Conservation (phyloP, 2,113 vertebrate genomes). For the Patagioenas fasciata region DNA sequence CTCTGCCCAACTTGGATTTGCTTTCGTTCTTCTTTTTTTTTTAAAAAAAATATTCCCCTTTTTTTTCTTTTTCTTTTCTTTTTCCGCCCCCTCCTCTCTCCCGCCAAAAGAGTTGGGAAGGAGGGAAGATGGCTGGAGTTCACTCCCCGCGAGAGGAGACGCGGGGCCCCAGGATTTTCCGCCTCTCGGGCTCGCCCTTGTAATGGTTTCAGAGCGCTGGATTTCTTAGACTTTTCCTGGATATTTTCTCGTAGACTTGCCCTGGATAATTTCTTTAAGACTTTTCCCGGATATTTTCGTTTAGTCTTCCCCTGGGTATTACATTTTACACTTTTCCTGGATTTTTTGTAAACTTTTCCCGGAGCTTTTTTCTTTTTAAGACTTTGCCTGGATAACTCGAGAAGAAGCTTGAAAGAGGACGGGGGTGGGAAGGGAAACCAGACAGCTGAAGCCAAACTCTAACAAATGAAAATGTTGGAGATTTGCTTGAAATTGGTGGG, state of each 20-base stretch:
- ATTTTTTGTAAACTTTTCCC: neutral
- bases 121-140: conserved; percentile 45
- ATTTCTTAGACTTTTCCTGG: neutral
- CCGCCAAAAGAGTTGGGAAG: conserved; percentile 49
- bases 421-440: neutral
- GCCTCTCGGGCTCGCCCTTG: conserved; percentile 12
- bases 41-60: no score
- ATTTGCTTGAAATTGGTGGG: conserved; percentile 99
- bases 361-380: neutral
- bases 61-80: rapidly evolving
- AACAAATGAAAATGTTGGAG: conserved; percentile 98
- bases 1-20: neutral
- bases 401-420: neutral
- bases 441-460: conserved; percentile 49
- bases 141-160: neutral
- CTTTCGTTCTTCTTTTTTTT: neutral
- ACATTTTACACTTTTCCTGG: neutral
- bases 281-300: neutral
- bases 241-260: neutral
- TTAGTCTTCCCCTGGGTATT: neutral
- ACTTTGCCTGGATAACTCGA: neutral
- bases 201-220: conserved; percentile 10
- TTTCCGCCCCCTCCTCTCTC: neutral
- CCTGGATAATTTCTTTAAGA: neutral
- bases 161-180: conserved; percentile 43